phyloP scores from a whole-genome alignment of 2,888 invertebrate species.

The Harpalus rubripes region DNA sequence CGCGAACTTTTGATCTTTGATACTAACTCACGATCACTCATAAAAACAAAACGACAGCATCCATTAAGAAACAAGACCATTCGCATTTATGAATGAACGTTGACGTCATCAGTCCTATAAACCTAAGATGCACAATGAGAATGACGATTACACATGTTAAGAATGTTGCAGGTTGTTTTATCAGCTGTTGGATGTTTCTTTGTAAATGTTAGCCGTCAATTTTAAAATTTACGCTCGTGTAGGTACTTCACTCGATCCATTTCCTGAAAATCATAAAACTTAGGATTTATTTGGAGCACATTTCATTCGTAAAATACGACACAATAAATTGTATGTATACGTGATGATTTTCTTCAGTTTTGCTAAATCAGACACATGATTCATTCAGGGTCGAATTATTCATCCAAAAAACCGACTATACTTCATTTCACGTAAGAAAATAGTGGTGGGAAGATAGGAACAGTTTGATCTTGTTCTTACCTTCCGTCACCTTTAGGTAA shows the following conservation, averaged over 20 bases:
- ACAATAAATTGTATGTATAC: slow-evolving; percentile 2
- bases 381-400: slow-evolving; percentile 2
- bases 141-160: slow-evolving; percentile 48
- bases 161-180: slow-evolving; percentile 49
- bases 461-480: too few species aligned
- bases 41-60: background rate
- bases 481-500: too few species aligned
- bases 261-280: slow-evolving; percentile 57
- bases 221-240: slow-evolving; percentile 41
- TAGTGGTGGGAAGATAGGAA: too few species aligned
- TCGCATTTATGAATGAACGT: slow-evolving; percentile 56
- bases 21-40: too few species aligned
- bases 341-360: slow-evolving; percentile 24
- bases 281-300: slow-evolving; percentile 49
- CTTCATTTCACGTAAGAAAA: too few species aligned
- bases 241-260: slow-evolving; percentile 18
- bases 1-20: slow-evolving; percentile 16
- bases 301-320: slow-evolving; percentile 39
- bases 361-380: slow-evolving; percentile 31
- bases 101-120: slow-evolving; percentile 40
- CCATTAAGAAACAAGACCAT: slow-evolving; percentile 3
- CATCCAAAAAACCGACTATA: too few species aligned
- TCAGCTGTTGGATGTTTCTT: slow-evolving; percentile 52
- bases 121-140: slow-evolving; percentile 30
- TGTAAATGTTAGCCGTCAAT: slow-evolving; percentile 27